Evolutionary conservation across 2,888 invertebrate species (phyloP), one percentile per base, ranked within the genome.

Genomic region (Hanleya hanleyi): DNA sequence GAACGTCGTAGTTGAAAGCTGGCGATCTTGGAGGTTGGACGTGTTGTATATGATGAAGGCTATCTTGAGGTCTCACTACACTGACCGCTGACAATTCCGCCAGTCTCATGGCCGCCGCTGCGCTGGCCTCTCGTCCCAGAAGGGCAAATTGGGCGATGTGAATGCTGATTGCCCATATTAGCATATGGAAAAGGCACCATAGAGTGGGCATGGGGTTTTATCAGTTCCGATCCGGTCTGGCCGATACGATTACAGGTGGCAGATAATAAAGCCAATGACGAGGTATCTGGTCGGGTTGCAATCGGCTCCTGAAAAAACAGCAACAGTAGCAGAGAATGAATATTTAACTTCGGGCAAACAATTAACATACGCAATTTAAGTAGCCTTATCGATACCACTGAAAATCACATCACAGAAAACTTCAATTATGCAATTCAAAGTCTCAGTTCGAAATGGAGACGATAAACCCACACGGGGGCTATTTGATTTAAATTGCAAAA

Each of bases 231-330:
- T 26, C 47, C 37, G 15, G 62, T 37, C 6, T 61, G 69, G 33
- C 71, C 73, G 12, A 73, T 68, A 62, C 94, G 93, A 91, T 94
- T 94, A 91, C 94, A 94, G 79, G 94, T 94, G 77, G 94, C 94
- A 80, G 94, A 94, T 89, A 94, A 91, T 73, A 94, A 92, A 73
- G 94, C 94, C 84, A 94, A 91, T 73, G 94, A 94, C 81, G 94
- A 94, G 83, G 94, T 32, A 93, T 68, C 82, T 82, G 61, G 68
- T n/a, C 68, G 57, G 32, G 5, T 72, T 29, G 57, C 72, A 33
- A 67, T 38, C 29, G 71, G 49, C 12, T 67, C 67, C 67, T 67
- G 49, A 32, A 67, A 67, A n/a, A n/a, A n/a, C n/a, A n/a, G n/a
- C n/a, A n/a, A n/a, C n/a, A n/a, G n/a, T n/a, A n/a, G n/a, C n/a